phyloP scores from a whole-genome alignment of 30 jellyfish, hydroid and myxozoan species.

The Rhopilema esculentum region DNA sequence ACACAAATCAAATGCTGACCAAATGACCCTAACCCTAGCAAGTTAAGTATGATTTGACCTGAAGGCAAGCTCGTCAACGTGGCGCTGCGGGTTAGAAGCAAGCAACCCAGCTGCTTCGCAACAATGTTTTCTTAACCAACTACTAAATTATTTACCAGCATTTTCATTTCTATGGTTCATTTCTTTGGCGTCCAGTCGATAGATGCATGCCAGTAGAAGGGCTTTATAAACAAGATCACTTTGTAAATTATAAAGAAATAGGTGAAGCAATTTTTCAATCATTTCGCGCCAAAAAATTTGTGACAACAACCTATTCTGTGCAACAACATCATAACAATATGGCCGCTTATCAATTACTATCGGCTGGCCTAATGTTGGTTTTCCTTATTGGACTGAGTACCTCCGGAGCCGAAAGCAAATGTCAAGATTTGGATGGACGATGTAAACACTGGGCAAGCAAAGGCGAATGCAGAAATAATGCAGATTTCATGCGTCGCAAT shows the following conservation, averaged over 20 bases:
- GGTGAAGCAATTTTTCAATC: neutral
- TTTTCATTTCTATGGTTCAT: neutral
- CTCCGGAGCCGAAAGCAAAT: neutral
- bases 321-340: neutral
- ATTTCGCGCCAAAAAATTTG: neutral
- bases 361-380: neutral
- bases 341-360: neutral
- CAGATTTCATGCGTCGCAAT: conserved; percentile 52
- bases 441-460: conserved; percentile 50
- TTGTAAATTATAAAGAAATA: neutral
- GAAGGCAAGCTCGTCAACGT: no score
- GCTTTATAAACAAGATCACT: neutral
- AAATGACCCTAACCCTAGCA: no score
- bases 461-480: conserved; percentile 64
- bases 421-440: conserved; percentile 62
- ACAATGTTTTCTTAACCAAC: neutral
- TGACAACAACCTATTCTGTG: no score
- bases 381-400: neutral
- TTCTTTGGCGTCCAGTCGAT: neutral
- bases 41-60: no score
- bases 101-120: neutral
- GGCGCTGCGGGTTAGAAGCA: neutral
- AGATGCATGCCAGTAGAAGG: neutral
- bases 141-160: neutral
- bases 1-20: no score